Percentiles rank a stretch among this genome's conserved stretches.
These are phyloP conservation scores for Nematopogon swammerdamellus DNA, from an alignment of 2,888 invertebrate species.

Conservation along the genomic window DNA sequence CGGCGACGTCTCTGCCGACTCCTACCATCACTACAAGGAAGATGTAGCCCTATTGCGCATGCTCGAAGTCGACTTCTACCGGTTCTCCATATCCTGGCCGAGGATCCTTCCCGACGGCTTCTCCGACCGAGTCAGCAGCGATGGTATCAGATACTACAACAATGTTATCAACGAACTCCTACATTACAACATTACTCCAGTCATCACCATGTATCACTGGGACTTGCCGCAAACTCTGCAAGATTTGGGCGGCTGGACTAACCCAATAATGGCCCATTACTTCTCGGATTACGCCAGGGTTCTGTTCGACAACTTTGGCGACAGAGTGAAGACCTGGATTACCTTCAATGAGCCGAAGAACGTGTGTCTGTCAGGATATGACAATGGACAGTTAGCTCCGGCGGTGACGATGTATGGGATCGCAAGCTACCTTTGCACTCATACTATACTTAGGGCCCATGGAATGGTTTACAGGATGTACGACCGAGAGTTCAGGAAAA, in stretches of 20 bases:
- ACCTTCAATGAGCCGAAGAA: constrained; percentile 64
- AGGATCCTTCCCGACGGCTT: constrained; percentile 62
- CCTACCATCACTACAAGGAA: constrained; percentile 60
- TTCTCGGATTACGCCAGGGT: constrained; percentile 59
- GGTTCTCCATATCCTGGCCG: constrained; percentile 66
- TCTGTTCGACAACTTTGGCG: constrained; percentile 45
- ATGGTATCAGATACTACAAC: constrained; percentile 57
- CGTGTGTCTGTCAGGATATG: constrained; percentile 46
- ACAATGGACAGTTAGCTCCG: constrained; percentile 42
- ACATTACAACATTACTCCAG: constrained; percentile 52
- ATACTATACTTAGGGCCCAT: constrained; percentile 63
- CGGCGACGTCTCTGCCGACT: constrained; percentile 64
- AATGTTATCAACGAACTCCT: constrained; percentile 55
- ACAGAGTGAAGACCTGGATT: constrained; percentile 52
- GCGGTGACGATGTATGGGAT: constrained; percentile 45
- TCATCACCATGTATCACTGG: constrained; percentile 66
- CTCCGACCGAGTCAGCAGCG: constrained; percentile 35
- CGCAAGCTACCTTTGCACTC: constrained; percentile 60
- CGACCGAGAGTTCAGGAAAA: constrained; percentile 33
- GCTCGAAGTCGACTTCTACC: constrained; percentile 54
- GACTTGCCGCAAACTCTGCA: constrained; percentile 59
- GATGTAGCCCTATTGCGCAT: constrained; percentile 57
- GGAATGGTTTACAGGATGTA: constrained; percentile 60
- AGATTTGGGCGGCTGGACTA: constrained; percentile 64
- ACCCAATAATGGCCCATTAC: constrained; percentile 56